Evolutionary conservation across 2,113 vertebrate genomes (phyloP).

Genomic region (Dendrocopos noguchii): DNA sequence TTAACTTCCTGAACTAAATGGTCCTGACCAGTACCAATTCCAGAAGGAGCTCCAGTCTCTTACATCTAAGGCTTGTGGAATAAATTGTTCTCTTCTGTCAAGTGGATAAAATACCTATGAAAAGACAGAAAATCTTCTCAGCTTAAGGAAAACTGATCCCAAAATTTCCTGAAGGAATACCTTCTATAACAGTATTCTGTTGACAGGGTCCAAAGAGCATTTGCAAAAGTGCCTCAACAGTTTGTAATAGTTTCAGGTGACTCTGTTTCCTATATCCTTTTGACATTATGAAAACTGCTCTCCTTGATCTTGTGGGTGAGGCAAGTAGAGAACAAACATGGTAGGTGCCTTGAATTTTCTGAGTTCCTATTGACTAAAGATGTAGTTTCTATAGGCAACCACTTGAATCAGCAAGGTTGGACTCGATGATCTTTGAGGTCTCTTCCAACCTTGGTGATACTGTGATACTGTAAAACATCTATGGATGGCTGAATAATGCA

Average conservation of each 20-base stretch:
- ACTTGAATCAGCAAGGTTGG: not conserved
- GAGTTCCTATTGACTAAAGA: not conserved
- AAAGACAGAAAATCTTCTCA: not conserved
- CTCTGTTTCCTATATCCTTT: not conserved
- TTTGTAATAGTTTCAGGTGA: not conserved
- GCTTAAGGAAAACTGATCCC: not conserved
- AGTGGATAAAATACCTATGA: not conserved
- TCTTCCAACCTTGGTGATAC: no score
- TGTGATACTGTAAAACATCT: not conserved
- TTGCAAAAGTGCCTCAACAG: not conserved
- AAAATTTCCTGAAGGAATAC: not conserved
- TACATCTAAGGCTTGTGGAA: not conserved
- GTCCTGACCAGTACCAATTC: not conserved
- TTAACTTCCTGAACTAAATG: no score
- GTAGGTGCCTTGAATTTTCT: not conserved
- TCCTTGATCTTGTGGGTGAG: not conserved
- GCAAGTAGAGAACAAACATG: not conserved
- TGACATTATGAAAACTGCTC: not conserved
- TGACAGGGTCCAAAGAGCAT: not conserved
- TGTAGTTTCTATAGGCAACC: not conserved
- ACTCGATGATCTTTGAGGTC: no score
- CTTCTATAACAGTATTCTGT: not conserved
- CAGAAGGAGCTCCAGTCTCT: not conserved
- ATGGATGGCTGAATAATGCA: not conserved
- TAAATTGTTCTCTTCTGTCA: not conserved